Evolutionary conservation across 1,140 invertebrate genomes (phyloP).

Genomic region (Zaprionus camerounensis): DNA sequence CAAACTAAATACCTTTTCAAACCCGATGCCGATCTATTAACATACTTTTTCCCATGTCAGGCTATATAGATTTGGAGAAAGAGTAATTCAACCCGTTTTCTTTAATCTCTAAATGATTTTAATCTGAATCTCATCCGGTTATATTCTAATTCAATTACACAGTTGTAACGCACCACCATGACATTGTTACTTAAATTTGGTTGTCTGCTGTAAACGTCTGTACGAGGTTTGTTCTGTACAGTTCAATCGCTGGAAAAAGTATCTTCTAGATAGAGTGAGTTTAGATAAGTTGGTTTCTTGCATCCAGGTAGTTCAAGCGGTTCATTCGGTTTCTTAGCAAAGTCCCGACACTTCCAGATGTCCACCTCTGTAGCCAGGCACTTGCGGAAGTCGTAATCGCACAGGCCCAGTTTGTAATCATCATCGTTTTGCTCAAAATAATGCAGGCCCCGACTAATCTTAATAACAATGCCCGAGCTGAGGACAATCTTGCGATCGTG

Average conservation of each 20-base stretch:
- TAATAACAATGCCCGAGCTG: slow-evolving; percentile 68
- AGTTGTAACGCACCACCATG: too few relatives aligned
- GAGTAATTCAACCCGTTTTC: too few relatives aligned
- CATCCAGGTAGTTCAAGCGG: slow-evolving; percentile 4
- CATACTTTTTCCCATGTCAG: too few relatives aligned
- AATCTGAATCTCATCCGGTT: too few relatives aligned
- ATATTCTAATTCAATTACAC: too few relatives aligned
- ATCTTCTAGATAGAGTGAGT: too few relatives aligned
- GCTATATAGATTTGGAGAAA: too few relatives aligned
- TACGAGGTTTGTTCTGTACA: too few relatives aligned
- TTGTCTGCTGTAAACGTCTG: neutral
- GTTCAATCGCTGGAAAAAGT: slow-evolving; percentile 45
- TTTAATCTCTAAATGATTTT: too few relatives aligned
- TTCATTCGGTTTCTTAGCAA: slow-evolving; percentile 50
- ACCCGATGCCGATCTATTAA: too few relatives aligned
- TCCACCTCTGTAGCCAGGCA: slow-evolving; percentile 68
- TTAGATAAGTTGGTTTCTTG: neutral
- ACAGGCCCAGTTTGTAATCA: slow-evolving; percentile 49
- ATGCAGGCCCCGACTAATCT: slow-evolving; percentile 64
- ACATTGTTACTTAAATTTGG: too few relatives aligned
- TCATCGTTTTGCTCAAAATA: slow-evolving; percentile 60
- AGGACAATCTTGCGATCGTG: slow-evolving; percentile 74
- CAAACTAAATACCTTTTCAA: too few relatives aligned
- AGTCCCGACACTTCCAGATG: slow-evolving; percentile 71
- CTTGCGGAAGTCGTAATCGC: slow-evolving; percentile 74